A percentile compares a stretch with the other conserved stretches of the same genome.
phyloP scores from a whole-genome alignment of 1,140 invertebrate species.

The Prorops nasuta region DNA sequence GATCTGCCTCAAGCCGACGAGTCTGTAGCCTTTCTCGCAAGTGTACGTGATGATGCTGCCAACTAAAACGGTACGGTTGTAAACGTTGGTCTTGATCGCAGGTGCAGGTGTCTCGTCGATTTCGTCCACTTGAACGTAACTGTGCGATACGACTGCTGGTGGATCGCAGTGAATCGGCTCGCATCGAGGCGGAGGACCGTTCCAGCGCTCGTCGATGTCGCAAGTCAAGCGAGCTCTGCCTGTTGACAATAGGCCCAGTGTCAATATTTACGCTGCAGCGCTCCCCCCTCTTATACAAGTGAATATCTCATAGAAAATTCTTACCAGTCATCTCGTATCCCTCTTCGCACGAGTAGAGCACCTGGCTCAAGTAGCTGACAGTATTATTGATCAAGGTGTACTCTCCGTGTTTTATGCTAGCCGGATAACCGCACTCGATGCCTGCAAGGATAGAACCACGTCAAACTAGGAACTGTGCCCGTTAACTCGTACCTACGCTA shows the following conservation, averaged over 20 bases:
- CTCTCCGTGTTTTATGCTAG: conserved; percentile 78
- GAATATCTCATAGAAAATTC: not conserved
- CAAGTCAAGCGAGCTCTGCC: conserved; percentile 79
- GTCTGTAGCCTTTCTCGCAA: conserved; percentile 69
- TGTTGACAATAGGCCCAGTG: conserved; percentile 21
- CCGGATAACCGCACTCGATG: conserved; percentile 86
- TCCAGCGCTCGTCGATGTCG: conserved; percentile 91
- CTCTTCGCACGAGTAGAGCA: conserved; percentile 79
- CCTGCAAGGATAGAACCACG: conserved; percentile 57
- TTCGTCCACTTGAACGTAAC: conserved; percentile 63
- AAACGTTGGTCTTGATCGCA: conserved; percentile 9
- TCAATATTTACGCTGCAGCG: too few species aligned
- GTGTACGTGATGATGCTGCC: conserved; percentile 74
- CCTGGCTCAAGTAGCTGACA: conserved; percentile 79
- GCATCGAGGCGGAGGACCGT: conserved; percentile 86
- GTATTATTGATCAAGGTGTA: conserved; percentile 82
- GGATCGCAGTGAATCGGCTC: conserved; percentile 78
- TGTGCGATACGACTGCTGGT: conserved; percentile 71
- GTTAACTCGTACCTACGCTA: not conserved
- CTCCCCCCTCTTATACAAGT: not conserved
- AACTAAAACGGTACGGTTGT: conserved; percentile 64
- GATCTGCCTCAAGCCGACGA: conserved; percentile 69
- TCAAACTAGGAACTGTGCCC: too few species aligned
- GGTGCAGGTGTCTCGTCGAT: conserved; percentile 23
- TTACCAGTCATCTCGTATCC: conserved; percentile 79